Percentiles rank a stretch among this genome's conserved stretches.
These are phyloP conservation scores for Drymonia ruficornis DNA, from an alignment of 2,888 invertebrate genomes.

Conservation along the genomic window DNA sequence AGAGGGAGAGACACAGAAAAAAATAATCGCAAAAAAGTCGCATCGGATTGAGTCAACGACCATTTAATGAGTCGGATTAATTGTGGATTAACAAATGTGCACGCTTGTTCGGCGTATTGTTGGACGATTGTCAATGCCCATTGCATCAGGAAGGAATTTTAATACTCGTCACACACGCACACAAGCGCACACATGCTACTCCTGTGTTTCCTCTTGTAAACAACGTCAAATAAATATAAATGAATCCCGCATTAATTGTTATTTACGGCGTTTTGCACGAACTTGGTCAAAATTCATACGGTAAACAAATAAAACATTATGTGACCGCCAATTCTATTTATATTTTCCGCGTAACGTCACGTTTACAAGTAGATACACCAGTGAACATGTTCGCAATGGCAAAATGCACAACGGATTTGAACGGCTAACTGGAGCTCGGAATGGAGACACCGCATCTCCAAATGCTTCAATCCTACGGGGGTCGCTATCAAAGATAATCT, in stretches of 20 bases:
- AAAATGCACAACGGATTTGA: slow-evolving; percentile 13
- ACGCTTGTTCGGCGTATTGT: slow-evolving; percentile 51
- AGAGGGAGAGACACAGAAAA: slow-evolving; percentile 2
- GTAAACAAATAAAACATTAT: slow-evolving; percentile 24
- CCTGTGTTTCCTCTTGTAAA: slow-evolving; percentile 15
- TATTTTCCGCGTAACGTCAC: slow-evolving; percentile 21
- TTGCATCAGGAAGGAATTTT: slow-evolving; percentile 55
- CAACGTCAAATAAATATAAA: slow-evolving; percentile 16
- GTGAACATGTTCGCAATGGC: slow-evolving; percentile 15
- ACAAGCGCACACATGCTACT: slow-evolving; percentile 9
- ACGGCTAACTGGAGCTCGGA: slow-evolving; percentile 5
- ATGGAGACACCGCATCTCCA: background rate
- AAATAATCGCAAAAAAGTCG: slow-evolving; percentile 13
- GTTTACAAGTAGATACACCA: slow-evolving; percentile 2
- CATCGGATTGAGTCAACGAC: slow-evolving; percentile 17
- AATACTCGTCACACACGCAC: slow-evolving; percentile 36
- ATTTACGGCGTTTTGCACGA: slow-evolving; percentile 13
- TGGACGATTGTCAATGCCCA: slow-evolving; percentile 61
- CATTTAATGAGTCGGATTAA: slow-evolving; percentile 19
- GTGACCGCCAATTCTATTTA: slow-evolving; percentile 25
- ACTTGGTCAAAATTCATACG: slow-evolving; percentile 17
- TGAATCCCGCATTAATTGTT: slow-evolving; percentile 7
- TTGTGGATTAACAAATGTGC: slow-evolving; percentile 33
- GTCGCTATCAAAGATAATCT: no score
- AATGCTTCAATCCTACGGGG: background rate